Evolutionary conservation across 2,888 invertebrate species (phyloP).

Genomic region (Sacculina carcini): DNA sequence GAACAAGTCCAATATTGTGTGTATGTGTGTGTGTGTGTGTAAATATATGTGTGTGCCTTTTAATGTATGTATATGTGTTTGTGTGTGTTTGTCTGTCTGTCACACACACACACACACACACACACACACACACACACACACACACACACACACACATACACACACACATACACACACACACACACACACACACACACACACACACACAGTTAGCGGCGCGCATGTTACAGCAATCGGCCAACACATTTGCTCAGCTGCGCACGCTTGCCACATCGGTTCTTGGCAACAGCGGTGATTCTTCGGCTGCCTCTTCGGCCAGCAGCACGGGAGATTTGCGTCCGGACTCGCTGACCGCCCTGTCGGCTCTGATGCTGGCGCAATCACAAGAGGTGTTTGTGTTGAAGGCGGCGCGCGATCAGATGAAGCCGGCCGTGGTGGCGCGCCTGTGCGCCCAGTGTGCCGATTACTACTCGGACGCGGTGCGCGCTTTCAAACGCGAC

Average conservation of each 20-base stretch:
- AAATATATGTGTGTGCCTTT: slow-evolving; percentile 2
- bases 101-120: neutral
- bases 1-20: neutral
- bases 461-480: slow-evolving; percentile 73
- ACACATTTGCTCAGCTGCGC: slow-evolving; percentile 64
- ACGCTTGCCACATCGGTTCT: slow-evolving; percentile 27
- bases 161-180: slow-evolving; percentile 4
- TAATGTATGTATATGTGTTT: neutral
- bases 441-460: slow-evolving; percentile 76
- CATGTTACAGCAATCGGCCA: slow-evolving; percentile 67
- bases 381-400: slow-evolving; percentile 90
- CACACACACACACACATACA: slow-evolving; percentile 4
- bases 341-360: slow-evolving; percentile 62
- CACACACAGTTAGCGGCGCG: slow-evolving; percentile 37
- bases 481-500: slow-evolving; percentile 63
- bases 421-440: slow-evolving; percentile 79
- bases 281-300: no score
- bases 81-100: neutral
- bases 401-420: slow-evolving; percentile 63
- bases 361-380: slow-evolving; percentile 80
- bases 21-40: neutral
- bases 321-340: slow-evolving; percentile 85
- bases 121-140: neutral
- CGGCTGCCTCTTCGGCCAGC: slow-evolving; percentile 65
- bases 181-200: neutral